Percentiles rank a stretch among this genome's conserved stretches.
Evolutionary conservation across 2,113 vertebrate species (phyloP).

Genomic region (Probosciger aterrimus): DNA sequence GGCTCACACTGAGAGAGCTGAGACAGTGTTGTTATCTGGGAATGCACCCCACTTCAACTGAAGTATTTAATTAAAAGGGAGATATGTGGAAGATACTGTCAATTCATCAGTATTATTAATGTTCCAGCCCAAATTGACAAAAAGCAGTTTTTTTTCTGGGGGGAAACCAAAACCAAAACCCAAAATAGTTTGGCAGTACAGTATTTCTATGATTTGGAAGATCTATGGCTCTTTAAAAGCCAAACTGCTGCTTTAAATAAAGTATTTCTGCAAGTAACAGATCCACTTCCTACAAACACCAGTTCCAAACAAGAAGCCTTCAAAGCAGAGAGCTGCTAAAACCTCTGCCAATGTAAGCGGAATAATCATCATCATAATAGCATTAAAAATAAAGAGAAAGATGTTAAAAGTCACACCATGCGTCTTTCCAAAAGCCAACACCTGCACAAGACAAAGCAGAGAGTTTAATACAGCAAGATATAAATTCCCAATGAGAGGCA

Average conservation of each 20-base stretch:
- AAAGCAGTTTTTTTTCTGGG: not conserved
- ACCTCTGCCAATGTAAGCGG: slow-evolving; percentile 74
- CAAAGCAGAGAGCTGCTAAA: slow-evolving; percentile 79
- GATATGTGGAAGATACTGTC: not conserved
- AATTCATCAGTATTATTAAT: not conserved
- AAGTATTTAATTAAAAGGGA: not conserved
- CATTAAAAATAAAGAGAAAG: slow-evolving; percentile 66
- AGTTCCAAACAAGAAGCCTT: slow-evolving; percentile 77
- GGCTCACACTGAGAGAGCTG: not conserved
- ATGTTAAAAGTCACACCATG: slow-evolving; percentile 86
- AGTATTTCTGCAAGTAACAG: slow-evolving; percentile 81
- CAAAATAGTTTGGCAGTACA: slow-evolving; percentile 32
- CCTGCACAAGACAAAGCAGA: slow-evolving; percentile 88
- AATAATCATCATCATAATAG: slow-evolving; percentile 70
- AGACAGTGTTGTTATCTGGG: not conserved
- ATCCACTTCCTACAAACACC: slow-evolving; percentile 69
- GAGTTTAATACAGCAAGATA: slow-evolving; percentile 84
- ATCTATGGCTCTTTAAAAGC: not conserved
- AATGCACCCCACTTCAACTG: not conserved
- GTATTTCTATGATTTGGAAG: slow-evolving; percentile 14
- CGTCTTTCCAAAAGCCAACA: slow-evolving; percentile 88
- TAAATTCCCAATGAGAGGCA: slow-evolving; percentile 80
- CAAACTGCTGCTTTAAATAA: slow-evolving; percentile 30
- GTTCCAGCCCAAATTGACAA: not conserved
- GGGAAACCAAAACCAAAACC: not conserved